Conservation (phyloP, 2,888 invertebrate genomes). For the Lapara coniferarum region DNA sequence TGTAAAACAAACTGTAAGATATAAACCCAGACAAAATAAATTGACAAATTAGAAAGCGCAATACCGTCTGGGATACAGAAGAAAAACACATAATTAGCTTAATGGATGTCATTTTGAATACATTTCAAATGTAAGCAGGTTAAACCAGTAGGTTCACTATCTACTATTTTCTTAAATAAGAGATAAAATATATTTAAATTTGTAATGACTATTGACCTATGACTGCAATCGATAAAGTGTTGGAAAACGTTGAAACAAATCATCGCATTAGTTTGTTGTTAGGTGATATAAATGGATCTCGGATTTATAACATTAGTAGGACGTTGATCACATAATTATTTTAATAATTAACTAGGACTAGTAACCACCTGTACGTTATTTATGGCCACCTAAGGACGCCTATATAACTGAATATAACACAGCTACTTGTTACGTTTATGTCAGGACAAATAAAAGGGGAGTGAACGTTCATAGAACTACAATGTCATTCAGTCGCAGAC, state of each 20-base stretch:
- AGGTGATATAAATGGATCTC: not conserved
- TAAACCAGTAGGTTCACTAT: slow-evolving; percentile 46
- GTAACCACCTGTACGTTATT: no score
- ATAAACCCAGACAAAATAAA: not conserved
- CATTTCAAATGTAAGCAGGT: slow-evolving; percentile 45
- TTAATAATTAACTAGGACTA: no score
- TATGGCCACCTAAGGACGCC: no score
- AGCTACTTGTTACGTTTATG: no score
- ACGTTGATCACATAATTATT: not conserved
- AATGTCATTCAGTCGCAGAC: no score
- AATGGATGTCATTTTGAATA: slow-evolving; percentile 42
- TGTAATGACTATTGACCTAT: slow-evolving; percentile 50
- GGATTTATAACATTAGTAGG: not conserved
- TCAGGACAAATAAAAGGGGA: no score
- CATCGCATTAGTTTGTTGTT: slow-evolving; percentile 28
- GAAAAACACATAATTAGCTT: slow-evolving; percentile 38
- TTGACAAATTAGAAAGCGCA: slow-evolving; percentile 19
- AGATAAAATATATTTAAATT: slow-evolving; percentile 51
- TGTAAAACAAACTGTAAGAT: not conserved
- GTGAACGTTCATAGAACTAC: no score
- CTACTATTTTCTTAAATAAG: slow-evolving; percentile 46
- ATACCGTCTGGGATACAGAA: slow-evolving; percentile 32
- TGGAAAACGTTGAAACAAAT: slow-evolving; percentile 39
- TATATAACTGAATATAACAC: no score
- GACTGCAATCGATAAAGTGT: slow-evolving; percentile 44